Percentiles rank a stretch among this genome's conserved stretches.
These are phyloP conservation scores for Karalla daura DNA, from an alignment of 2,797 vertebrate species.

Conservation along the genomic window DNA sequence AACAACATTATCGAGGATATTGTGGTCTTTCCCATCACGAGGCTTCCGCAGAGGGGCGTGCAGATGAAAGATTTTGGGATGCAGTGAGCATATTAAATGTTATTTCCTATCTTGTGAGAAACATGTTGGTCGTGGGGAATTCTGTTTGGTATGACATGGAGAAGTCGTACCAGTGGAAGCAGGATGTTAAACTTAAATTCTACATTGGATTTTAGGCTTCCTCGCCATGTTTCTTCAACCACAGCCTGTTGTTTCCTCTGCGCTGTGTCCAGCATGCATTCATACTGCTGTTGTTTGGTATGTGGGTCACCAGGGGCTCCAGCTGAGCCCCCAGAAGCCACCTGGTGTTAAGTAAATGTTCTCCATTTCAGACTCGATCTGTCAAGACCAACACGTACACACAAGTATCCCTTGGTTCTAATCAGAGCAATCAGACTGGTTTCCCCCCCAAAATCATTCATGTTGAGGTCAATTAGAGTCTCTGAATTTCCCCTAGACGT, in stretches of 20 bases:
- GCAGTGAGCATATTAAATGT: background rate
- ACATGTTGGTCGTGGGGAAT: conserved; percentile 16
- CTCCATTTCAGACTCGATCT: conserved; percentile 60
- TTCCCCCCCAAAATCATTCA: no score
- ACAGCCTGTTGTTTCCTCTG: conserved; percentile 15
- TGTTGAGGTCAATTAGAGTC: no score
- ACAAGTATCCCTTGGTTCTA: no score
- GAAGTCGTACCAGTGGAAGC: conserved; percentile 17
- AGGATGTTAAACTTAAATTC: background rate
- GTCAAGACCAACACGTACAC: no score
- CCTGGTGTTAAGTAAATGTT: conserved; percentile 66
- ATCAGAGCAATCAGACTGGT: no score
- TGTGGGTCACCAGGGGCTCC: conserved; percentile 49
- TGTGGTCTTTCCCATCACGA: conserved; percentile 39
- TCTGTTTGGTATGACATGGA: no score
- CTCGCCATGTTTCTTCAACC: conserved; percentile 26
- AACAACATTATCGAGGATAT: conserved; percentile 22
- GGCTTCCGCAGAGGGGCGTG: background rate
- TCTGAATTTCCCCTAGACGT: no score
- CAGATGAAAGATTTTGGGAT: background rate
- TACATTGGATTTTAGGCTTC: background rate
- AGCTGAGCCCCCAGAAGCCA: conserved; percentile 55
- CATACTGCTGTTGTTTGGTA: conserved; percentile 27
- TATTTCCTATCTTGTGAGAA: conserved; percentile 9
- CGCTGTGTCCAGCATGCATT: conserved; percentile 35